These are phyloP conservation scores for Rhimphoctona megacephalus DNA, from an alignment of 2,888 invertebrate genomes.

Conservation along the genomic window DNA sequence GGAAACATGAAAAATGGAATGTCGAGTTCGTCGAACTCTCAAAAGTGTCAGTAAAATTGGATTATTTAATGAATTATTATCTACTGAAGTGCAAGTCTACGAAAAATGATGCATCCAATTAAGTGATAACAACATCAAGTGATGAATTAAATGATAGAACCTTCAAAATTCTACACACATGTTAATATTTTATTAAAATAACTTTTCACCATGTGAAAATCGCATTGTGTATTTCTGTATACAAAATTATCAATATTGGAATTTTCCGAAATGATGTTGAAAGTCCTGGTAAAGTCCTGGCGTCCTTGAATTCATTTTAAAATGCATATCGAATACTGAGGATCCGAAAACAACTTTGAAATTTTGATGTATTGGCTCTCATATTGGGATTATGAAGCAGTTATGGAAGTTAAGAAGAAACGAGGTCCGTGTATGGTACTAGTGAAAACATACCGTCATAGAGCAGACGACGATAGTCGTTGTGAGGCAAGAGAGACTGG, in stretches of 20 bases:
- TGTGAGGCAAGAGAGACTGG: constrained; percentile 11
- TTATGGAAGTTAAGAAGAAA: constrained; percentile 20
- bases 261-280: neutral
- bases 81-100: neutral
- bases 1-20: neutral
- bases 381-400: neutral
- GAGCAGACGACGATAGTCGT: constrained; percentile 31
- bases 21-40: neutral
- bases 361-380: neutral
- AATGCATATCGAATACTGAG: neutral
- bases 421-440: constrained; percentile 8
- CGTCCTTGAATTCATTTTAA: neutral
- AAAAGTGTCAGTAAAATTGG: neutral
- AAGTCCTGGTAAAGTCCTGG: no score
- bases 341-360: neutral
- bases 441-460: constrained; percentile 44
- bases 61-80: neutral
- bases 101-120: neutral
- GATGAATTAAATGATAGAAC: neutral
- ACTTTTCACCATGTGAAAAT: neutral
- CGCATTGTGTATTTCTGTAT: neutral
- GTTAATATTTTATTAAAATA: neutral
- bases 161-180: neutral
- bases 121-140: neutral
- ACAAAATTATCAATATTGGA: neutral